A percentile compares a stretch with the other conserved stretches of the same genome.
Conservation (phyloP, 2,113 vertebrate genomes). For the Tiliqua scincoides region DNA sequence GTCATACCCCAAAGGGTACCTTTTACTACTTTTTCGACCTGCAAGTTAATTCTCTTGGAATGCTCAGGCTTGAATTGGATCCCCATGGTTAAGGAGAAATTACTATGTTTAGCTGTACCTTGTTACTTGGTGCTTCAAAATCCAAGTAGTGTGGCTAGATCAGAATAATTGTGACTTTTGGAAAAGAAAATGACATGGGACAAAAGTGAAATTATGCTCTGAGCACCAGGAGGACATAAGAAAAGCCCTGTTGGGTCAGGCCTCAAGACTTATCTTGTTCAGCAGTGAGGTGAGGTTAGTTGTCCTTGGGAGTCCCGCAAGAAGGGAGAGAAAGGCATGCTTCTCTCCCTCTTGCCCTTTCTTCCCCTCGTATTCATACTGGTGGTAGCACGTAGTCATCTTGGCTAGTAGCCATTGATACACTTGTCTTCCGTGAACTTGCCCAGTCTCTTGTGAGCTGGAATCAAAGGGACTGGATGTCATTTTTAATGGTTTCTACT, state of each 20-base stretch:
- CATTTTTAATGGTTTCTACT: not conserved
- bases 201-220: not conserved
- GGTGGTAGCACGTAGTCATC: not conserved
- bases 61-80: slow-evolving; percentile 31
- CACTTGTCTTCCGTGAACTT: no score
- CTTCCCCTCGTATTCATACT: no score
- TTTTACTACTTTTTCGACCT: not conserved
- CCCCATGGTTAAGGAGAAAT: slow-evolving; percentile 42
- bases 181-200: not conserved
- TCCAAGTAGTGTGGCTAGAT: slow-evolving; percentile 22
- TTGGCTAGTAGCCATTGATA: not conserved
- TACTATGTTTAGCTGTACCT: slow-evolving; percentile 21
- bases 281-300: no score
- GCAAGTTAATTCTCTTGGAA: slow-evolving; percentile 39
- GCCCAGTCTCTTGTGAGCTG: not conserved
- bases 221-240: no score
- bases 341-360: no score
- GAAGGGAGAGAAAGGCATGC: not conserved
- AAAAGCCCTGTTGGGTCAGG: no score
- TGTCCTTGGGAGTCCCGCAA: not conserved
- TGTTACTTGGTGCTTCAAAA: slow-evolving; percentile 40
- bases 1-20: not conserved
- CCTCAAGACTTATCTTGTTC: no score
- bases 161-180: slow-evolving; percentile 38
- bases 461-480: not conserved